These are phyloP conservation scores for Brachyhypopomus gauderio DNA, from an alignment of 2,113 vertebrate genomes.

Conservation along the genomic window DNA sequence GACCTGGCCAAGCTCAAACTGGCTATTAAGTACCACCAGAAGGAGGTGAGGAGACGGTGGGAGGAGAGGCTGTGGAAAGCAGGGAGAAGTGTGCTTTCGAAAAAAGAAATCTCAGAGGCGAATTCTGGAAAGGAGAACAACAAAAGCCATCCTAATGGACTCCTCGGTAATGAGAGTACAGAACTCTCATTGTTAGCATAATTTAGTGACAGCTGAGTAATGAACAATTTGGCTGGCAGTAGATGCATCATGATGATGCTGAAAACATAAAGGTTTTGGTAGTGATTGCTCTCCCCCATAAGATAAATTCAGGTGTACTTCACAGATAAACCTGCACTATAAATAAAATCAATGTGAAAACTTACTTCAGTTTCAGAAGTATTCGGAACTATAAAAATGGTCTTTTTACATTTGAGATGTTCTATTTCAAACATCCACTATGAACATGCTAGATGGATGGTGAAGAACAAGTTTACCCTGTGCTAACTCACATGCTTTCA, in stretches of 20 bases:
- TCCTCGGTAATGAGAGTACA: neutral
- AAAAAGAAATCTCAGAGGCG: neutral
- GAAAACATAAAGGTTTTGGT: neutral
- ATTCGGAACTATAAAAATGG: neutral
- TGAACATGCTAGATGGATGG: neutral
- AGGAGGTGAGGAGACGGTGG: constrained; percentile 84
- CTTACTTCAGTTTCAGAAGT: too few relatives aligned
- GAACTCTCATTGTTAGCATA: neutral
- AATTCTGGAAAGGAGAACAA: neutral
- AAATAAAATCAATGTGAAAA: too few relatives aligned
- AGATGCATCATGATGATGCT: neutral
- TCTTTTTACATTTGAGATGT: neutral
- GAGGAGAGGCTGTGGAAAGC: neutral
- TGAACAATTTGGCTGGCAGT: neutral
- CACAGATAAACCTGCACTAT: neutral
- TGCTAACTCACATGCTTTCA: neutral
- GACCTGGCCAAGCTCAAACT: constrained; percentile 96
- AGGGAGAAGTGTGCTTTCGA: neutral
- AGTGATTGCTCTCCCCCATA: neutral
- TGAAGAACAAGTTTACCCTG: neutral
- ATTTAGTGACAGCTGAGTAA: constrained; percentile 1
- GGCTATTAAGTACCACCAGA: constrained; percentile 99
- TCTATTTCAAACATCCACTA: neutral
- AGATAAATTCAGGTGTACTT: neutral
- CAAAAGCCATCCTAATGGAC: neutral